Conservation (phyloP, 2,888 invertebrate species). For the Xestobium rufovillosum region DNA sequence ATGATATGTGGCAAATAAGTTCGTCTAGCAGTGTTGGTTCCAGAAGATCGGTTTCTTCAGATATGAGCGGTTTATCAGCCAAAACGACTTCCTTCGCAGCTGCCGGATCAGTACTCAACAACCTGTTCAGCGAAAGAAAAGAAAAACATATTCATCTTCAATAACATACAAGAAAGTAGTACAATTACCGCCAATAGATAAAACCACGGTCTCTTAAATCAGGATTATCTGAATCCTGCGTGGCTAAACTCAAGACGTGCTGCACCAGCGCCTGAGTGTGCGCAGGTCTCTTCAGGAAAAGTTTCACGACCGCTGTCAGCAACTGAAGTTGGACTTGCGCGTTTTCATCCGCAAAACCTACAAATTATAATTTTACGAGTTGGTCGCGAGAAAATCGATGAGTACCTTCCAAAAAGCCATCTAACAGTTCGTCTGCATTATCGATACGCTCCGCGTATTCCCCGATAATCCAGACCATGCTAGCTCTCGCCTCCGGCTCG, state of each 20-base stretch:
- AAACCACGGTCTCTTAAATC: conserved; percentile 97
- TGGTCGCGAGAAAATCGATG: neutral
- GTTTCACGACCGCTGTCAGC: conserved; percentile 95
- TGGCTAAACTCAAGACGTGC: conserved; percentile 83
- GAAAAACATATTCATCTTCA: too few species aligned
- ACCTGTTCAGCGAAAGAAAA: conserved; percentile 29
- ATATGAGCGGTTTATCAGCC: conserved; percentile 97
- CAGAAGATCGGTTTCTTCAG: conserved; percentile 95
- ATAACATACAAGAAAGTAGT: too few species aligned
- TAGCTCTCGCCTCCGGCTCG: conserved; percentile 97
- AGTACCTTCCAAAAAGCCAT: conserved; percentile 89
- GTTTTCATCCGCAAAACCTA: conserved; percentile 39
- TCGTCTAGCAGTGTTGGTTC: conserved; percentile 97
- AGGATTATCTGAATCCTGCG: conserved; percentile 95
- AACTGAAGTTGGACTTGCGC: conserved; percentile 73
- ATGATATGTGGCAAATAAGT: conserved; percentile 96
- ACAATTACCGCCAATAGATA: conserved; percentile 92
- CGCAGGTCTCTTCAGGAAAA: conserved; percentile 95
- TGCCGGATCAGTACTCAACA: conserved; percentile 96
- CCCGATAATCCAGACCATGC: conserved; percentile 94
- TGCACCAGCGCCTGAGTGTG: conserved; percentile 98
- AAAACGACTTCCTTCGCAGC: conserved; percentile 98
- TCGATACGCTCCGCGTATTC: conserved; percentile 99
- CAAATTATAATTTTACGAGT: neutral
- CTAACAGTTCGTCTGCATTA: conserved; percentile 96